Base-by-base conservation (phyloP, 2,113 vertebrate species). In the Amphiprion percula region DNA sequence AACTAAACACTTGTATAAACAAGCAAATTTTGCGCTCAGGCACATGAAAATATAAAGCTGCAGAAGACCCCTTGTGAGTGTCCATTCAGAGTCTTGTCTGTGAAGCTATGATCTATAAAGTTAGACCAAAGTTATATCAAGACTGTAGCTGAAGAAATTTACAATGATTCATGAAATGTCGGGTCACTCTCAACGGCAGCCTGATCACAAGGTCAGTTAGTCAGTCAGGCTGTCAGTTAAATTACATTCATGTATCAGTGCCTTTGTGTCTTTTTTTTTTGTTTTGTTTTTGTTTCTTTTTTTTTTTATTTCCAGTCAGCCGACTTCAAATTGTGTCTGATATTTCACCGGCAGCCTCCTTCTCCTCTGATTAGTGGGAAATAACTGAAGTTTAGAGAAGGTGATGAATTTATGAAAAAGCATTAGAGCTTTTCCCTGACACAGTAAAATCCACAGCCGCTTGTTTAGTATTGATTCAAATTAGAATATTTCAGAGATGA, bases 151-250 rank as follows among this genome's bases (percentile, higher is more conserved):
- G 11, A 54, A 39, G 47, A 54, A 10, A 63, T 54, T 73, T 63
- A 23, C 21, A 21, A 67, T 49, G 52, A 59, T 41, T 65, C 33
- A 65, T 50, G 15, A 65, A 66, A 72, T 44, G 9, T 60, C 17
- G 16, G 59, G 17, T 44, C 70, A 44, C 16, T 23, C 46, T 44
- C 24, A 11, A 44, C 49, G 12, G 17, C 55, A 19, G 6, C n/a
- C 53, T 33, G 49, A 64, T 71, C 39, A 24, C 39, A 78, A n/a
- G 63, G 41, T 64, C 58, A 70, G 49, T 68, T 56, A 66, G n/a
- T 41, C 30, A 28, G 44, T 28, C 58, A 69, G 10, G 15, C 50
- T 49, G 39, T 70, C 58, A 23, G 24, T 52, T 62, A 37, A 69
- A n/a, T 47, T 14, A 26, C 52, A 17, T 47, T 80, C 30, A 46